Evolutionary conservation across 2,888 invertebrate genomes (phyloP).

Genomic region (Odontothrips loti): DNA sequence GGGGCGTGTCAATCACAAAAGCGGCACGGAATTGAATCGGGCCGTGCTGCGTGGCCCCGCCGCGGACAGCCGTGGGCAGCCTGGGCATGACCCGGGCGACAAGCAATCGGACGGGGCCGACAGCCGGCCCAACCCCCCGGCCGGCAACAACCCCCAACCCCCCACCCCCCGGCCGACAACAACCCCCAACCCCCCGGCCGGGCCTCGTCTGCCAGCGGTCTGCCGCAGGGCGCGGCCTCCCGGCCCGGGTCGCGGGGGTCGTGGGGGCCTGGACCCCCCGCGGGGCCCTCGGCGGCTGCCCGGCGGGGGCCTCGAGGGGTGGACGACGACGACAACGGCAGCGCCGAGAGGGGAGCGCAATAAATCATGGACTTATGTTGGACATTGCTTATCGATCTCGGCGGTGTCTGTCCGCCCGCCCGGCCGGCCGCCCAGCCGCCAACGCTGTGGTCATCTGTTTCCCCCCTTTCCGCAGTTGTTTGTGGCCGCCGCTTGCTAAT

Average conservation of each 20-base stretch:
- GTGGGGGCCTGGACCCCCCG: not conserved
- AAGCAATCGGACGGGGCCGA: too few relatives aligned
- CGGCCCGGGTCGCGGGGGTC: too few relatives aligned
- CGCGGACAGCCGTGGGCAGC: not conserved
- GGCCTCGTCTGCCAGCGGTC: not conserved
- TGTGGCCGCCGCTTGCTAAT: not conserved
- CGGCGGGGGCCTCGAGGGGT: not conserved
- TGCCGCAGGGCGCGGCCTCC: too few relatives aligned
- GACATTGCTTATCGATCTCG: slow-evolving; percentile 21
- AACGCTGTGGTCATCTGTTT: not conserved
- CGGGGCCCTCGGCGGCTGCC: not conserved
- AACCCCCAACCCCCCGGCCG: not conserved
- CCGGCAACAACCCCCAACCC: too few relatives aligned
- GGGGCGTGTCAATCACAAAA: not conserved
- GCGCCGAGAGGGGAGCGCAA: not conserved
- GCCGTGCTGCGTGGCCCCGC: not conserved
- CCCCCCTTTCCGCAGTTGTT: not conserved
- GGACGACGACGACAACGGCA: not conserved
- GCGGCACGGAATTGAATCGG: not conserved
- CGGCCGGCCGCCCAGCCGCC: not conserved
- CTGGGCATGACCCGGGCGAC: not conserved
- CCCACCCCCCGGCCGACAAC: too few relatives aligned
- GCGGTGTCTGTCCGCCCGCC: not conserved
- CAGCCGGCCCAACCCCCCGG: too few relatives aligned
- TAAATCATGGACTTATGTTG: slow-evolving; percentile 25